Evolutionary conservation across 35 echinoderm and acorn worm species (phyloP).

Genomic region (Apostichopus parvimensis): DNA sequence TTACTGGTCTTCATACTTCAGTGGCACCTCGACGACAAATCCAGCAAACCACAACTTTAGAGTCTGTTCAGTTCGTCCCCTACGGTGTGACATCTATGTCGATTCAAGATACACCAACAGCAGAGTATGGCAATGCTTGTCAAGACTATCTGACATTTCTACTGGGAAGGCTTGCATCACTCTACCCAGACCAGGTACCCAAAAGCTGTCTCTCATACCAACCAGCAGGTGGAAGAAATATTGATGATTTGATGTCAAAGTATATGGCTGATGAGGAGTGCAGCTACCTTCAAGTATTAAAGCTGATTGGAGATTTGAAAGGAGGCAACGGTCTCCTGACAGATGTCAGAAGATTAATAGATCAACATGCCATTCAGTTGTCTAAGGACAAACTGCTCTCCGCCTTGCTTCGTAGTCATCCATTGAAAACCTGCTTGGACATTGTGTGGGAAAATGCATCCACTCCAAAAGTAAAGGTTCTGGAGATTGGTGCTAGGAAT

Average conservation of each 20-base stretch:
- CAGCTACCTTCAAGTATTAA: slow-evolving; percentile 58
- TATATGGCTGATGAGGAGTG: slow-evolving; percentile 49
- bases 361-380: slow-evolving; percentile 26
- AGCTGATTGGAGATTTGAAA: slow-evolving; percentile 53
- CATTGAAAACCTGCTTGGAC: slow-evolving; percentile 73
- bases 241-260: background rate
- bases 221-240: background rate
- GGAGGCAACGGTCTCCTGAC: slow-evolving; percentile 23
- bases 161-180: slow-evolving; percentile 18
- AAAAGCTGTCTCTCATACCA: background rate
- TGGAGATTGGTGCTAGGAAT: slow-evolving; percentile 65
- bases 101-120: slow-evolving; percentile 1
- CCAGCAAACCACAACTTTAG: slow-evolving; percentile 66
- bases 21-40: slow-evolving; percentile 71
- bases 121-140: slow-evolving; percentile 56
- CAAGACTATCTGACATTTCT: slow-evolving; percentile 47
- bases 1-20: slow-evolving; percentile 78
- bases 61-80: slow-evolving; percentile 72
- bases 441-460: slow-evolving; percentile 74
- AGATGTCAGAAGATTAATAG: slow-evolving; percentile 43
- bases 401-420: slow-evolving; percentile 49
- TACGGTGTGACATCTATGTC: slow-evolving; percentile 24
- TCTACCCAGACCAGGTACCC: slow-evolving; percentile 19
- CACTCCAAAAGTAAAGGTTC: slow-evolving; percentile 64
- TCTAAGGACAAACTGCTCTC: slow-evolving; percentile 71